Conservation (phyloP, 23 tunicate species). For the Styela plicata region DNA sequence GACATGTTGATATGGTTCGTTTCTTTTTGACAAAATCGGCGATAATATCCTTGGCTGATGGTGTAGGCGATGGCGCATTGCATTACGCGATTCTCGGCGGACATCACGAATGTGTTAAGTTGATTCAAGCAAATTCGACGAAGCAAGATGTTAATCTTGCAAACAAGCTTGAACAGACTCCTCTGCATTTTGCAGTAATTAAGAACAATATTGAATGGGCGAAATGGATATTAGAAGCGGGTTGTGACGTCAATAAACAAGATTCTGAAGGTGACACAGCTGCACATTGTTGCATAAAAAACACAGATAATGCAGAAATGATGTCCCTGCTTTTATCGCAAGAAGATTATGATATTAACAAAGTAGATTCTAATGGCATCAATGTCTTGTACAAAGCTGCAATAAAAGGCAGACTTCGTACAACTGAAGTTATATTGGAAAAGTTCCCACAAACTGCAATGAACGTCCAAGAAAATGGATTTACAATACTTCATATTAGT, state of each 20-base stretch:
- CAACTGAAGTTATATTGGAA: slow-evolving; percentile 14
- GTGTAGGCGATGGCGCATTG: slow-evolving; percentile 24
- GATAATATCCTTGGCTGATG: background rate
- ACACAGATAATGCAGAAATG: slow-evolving; percentile 13
- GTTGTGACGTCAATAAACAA: slow-evolving; percentile 19
- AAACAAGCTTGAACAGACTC: slow-evolving; percentile 8
- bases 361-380: background rate
- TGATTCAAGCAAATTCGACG: background rate
- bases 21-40: slow-evolving; percentile 9
- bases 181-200: slow-evolving; percentile 17
- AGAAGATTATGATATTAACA: background rate
- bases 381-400: slow-evolving; percentile 18
- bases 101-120: slow-evolving; percentile 3
- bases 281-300: slow-evolving; percentile 20
- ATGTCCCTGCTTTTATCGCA: slow-evolving; percentile 5
- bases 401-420: background rate
- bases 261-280: slow-evolving; percentile 23
- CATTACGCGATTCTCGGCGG: slow-evolving; percentile 17
- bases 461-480: slow-evolving; percentile 9
- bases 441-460: background rate
- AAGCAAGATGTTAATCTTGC: background rate
- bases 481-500: slow-evolving; percentile 22
- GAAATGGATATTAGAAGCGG: background rate
- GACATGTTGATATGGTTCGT: slow-evolving; percentile 17
- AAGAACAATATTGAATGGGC: slow-evolving; percentile 7